Evolutionary conservation across 2,888 invertebrate genomes (phyloP), one percentile per base, ranked within the genome.

Genomic region (Pachydiplax longipennis): DNA sequence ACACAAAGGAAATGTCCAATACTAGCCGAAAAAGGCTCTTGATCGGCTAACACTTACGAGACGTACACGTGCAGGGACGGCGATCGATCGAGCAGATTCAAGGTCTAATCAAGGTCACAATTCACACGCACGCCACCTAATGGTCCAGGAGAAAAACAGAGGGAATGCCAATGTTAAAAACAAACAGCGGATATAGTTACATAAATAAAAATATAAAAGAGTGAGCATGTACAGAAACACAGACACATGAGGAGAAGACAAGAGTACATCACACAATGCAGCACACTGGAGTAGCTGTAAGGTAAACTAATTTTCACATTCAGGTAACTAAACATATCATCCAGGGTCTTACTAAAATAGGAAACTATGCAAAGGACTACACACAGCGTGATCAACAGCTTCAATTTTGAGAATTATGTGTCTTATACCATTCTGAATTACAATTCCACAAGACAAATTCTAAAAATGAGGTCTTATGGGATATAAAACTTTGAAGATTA

Each of bases 41-140:
- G 87, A 87, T 87, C 61, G 87, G 87, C 87, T 58, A 87, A 90
- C 90, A 90, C 90, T 90, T 90, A 90, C 90, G 90, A 90, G 90
- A 90, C 90, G 90, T 81, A 90, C 90, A 90, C 90, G 90, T 90
- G 90, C 90, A 90, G 90, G 90, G 90, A 90, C 90, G 90, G 90
- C 90, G 90, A 61, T 73, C 90, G 90, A 87, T 87, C 87, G 87
- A 87, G 87, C 87, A 87, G 87, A 53, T 87, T 87, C 87, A 87
- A 90, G 90, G 90, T 81, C 90, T 81, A 80, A 61, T 90, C 90
- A 90, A 81, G 90, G 90, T 90, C 90, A 90, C 90, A 90, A 90
- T 80, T 90, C 90, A 90, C 90, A 90, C 90, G 90, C 81, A 90
- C 90, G 90, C 90, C 90, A 90, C 90, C 90, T 90, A 90, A 35